Percentiles rank a stretch among this genome's conserved stretches.
These are phyloP conservation scores for Hirudo medicinalis DNA, from an alignment of 1,140 invertebrate genomes.

Conservation along the genomic window DNA sequence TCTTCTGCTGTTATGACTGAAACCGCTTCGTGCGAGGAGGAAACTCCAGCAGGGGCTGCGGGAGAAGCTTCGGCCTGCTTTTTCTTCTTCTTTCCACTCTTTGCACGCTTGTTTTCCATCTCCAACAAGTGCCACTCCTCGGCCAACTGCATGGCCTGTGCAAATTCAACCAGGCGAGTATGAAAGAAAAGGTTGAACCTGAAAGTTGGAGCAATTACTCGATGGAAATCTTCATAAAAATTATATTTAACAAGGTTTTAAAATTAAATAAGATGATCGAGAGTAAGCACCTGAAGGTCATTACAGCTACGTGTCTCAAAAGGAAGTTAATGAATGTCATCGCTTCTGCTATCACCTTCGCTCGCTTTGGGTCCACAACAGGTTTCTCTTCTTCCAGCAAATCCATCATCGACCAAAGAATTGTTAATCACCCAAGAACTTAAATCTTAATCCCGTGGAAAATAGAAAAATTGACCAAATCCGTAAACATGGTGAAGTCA, in stretches of 20 bases:
- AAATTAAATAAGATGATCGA: neutral
- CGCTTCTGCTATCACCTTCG: neutral
- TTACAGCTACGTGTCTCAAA: neutral
- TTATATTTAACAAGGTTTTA: neutral
- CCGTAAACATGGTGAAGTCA: too few species aligned
- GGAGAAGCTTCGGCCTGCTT: neutral
- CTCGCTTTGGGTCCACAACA: neutral
- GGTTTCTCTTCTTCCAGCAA: neutral
- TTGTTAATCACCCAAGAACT: too few species aligned
- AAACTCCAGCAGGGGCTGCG: neutral
- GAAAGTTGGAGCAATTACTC: neutral
- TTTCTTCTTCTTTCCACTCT: neutral
- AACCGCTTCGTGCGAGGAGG: neutral
- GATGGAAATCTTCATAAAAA: neutral
- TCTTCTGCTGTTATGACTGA: neutral
- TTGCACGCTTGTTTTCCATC: neutral
- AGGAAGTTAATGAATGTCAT: neutral
- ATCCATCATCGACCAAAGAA: too few species aligned
- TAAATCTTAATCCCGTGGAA: too few species aligned
- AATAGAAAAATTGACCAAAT: too few species aligned
- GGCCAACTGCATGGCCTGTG: neutral
- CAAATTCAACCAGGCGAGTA: neutral
- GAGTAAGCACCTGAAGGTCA: slow-evolving; percentile 2
- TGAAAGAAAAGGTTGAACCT: slow-evolving; percentile 11
- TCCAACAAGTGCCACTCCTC: slow-evolving; percentile 4